phyloP scores from a whole-genome alignment of 2,113 vertebrate species.

The Rhabdomys dilectus region DNA sequence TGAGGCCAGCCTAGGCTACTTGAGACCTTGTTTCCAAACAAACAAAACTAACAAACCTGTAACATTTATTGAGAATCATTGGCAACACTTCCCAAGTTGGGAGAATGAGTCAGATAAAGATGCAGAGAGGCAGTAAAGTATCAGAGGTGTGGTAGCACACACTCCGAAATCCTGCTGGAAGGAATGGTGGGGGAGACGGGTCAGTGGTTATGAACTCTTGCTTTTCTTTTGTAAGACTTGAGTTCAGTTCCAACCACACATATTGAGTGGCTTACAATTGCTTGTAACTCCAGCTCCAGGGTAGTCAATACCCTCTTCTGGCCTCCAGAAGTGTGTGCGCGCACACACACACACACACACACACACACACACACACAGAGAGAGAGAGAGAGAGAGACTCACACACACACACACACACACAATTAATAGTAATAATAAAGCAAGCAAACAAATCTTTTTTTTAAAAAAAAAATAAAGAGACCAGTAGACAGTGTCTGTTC shows the following conservation, averaged over 20 bases:
- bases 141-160: not conserved
- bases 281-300: not conserved
- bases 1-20: not conserved
- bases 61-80: conserved; percentile 14
- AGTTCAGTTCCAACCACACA: not conserved
- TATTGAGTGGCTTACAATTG: not conserved
- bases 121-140: not conserved
- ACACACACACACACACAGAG: no score
- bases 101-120: conserved; percentile 3
- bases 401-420: no score
- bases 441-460: not conserved
- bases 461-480: not conserved
- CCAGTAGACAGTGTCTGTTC: not conserved
- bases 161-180: not conserved
- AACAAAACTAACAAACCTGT: not conserved
- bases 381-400: no score
- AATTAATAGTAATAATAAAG: not conserved
- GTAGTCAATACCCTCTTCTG: not conserved
- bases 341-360: not conserved
- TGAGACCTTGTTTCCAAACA: not conserved
- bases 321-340: not conserved
- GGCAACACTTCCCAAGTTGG: not conserved
- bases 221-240: not conserved
- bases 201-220: not conserved
- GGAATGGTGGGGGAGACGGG: not conserved